These are phyloP conservation scores for Nannobrachium achirus DNA, from an alignment of 2,113 vertebrate genomes.

Conservation along the genomic window DNA sequence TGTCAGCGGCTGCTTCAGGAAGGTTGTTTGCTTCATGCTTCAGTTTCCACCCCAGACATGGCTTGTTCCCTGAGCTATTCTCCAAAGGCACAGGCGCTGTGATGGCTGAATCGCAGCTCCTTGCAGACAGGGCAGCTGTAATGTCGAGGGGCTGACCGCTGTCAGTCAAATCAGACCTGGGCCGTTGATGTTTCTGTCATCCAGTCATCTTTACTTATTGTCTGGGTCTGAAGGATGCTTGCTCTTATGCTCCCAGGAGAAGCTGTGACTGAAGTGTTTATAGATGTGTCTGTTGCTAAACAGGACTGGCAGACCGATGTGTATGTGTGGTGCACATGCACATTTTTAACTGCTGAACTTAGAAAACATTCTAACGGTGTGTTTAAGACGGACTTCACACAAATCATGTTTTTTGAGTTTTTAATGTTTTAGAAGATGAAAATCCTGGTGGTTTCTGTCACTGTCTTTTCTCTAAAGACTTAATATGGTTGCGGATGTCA, in stretches of 20 bases:
- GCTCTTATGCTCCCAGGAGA: slow-evolving; percentile 30
- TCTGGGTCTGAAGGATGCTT: slow-evolving; percentile 33
- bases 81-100: slow-evolving; percentile 1
- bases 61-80: neutral
- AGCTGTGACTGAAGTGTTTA: slow-evolving; percentile 43
- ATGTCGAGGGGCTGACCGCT: slow-evolving; percentile 3
- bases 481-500: too few species aligned
- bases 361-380: too few species aligned
- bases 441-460: too few species aligned
- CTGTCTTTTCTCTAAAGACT: too few species aligned
- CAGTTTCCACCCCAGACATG: neutral
- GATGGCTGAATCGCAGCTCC: slow-evolving; percentile 7
- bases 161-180: slow-evolving; percentile 19
- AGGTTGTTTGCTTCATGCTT: neutral
- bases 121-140: neutral
- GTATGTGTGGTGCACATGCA: neutral
- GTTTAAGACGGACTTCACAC: too few species aligned
- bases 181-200: slow-evolving; percentile 15
- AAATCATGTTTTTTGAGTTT: too few species aligned
- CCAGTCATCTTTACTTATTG: slow-evolving; percentile 29
- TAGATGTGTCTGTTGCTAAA: slow-evolving; percentile 20
- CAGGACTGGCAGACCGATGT: slow-evolving; percentile 16
- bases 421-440: too few species aligned
- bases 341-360: neutral
- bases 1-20: slow-evolving; percentile 12